Evolutionary conservation across 92 coral and sea anemone genomes (phyloP).

Genomic region (Zoanthus solanderi): DNA sequence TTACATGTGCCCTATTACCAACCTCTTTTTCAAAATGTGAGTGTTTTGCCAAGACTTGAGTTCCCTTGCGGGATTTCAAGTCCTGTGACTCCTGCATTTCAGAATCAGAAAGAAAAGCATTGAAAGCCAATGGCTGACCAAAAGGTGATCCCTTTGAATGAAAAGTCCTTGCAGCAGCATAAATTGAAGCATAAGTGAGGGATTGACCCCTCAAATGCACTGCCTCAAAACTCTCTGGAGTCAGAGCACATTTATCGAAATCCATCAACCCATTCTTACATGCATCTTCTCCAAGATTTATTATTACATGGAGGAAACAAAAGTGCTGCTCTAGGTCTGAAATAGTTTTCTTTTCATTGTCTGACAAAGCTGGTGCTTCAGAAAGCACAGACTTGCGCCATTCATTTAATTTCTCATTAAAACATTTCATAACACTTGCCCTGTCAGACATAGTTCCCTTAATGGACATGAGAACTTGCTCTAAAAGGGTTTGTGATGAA

Average conservation of each 20-base stretch:
- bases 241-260: constrained; percentile 7
- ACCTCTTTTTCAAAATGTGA: constrained; percentile 33
- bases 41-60: background rate
- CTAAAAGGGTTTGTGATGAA: background rate
- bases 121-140: background rate
- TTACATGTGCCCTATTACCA: constrained; percentile 41
- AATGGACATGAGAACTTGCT: background rate
- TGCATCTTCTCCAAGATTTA: constrained; percentile 3
- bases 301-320: constrained; percentile 35
- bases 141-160: background rate
- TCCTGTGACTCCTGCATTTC: background rate
- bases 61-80: constrained; percentile 17
- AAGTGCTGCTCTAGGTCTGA: constrained; percentile 21
- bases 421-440: constrained; percentile 11
- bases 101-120: background rate
- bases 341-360: background rate
- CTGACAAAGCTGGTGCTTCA: background rate
- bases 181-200: background rate
- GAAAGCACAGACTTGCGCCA: background rate
- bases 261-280: constrained; percentile 20
- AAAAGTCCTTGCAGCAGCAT: background rate
- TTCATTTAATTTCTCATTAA: background rate
- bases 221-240: background rate
- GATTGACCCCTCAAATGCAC: background rate
- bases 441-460: constrained; percentile 30